Evolutionary conservation across 2,888 invertebrate species (phyloP).

Genomic region (Luperina testacea): DNA sequence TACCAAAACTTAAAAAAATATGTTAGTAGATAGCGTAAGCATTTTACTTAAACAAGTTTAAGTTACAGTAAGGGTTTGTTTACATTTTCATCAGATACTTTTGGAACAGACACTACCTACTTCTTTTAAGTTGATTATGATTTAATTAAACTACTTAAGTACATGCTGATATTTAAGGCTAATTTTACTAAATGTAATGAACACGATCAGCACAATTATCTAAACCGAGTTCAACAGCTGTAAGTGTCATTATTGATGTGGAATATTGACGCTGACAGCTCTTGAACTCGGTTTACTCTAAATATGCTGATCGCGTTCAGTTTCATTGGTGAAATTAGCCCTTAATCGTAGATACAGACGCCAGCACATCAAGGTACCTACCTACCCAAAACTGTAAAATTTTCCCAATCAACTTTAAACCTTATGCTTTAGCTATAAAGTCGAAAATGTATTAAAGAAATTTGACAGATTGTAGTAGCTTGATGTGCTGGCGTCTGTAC

Average conservation of each 20-base stretch:
- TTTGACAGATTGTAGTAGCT: too few species aligned
- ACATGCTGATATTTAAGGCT: neutral
- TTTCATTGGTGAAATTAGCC: neutral
- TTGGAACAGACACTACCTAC: neutral
- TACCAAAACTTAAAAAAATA: too few species aligned
- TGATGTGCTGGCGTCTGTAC: neutral
- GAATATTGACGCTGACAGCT: neutral
- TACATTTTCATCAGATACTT: neutral
- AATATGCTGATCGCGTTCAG: neutral
- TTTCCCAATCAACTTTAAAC: too few species aligned
- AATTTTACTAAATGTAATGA: neutral
- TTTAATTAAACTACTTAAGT: neutral
- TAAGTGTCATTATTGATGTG: neutral
- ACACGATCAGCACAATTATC: neutral
- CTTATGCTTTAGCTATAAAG: too few species aligned
- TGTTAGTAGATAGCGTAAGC: too few species aligned
- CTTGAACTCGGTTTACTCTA: neutral
- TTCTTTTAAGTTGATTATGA: neutral
- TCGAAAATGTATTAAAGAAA: too few species aligned
- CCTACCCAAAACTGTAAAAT: too few species aligned
- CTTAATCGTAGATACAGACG: neutral
- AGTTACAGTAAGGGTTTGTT: too few species aligned
- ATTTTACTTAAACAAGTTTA: too few species aligned
- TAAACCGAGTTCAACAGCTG: neutral
- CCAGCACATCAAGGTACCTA: too few species aligned